Percentiles rank a stretch among this genome's conserved stretches.
phyloP scores from a whole-genome alignment of 53 echinoderm and acorn worm species.

The Echinarachnius parma region DNA sequence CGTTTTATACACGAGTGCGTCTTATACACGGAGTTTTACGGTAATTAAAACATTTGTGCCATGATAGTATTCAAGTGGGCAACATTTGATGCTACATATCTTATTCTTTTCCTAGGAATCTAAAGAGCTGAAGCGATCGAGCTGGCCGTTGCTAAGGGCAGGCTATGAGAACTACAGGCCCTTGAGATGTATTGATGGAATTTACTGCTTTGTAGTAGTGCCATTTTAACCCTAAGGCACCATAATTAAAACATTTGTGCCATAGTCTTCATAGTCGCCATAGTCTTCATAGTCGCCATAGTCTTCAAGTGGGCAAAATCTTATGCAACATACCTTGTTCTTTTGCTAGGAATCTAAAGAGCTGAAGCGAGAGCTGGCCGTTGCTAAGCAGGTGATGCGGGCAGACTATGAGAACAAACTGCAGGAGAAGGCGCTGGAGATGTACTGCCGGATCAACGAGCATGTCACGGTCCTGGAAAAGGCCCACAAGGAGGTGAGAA shows the following conservation, averaged over 20 bases:
- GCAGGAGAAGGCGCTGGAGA: constrained; percentile 90
- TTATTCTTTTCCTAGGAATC: constrained; percentile 64
- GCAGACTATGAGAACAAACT: constrained; percentile 96
- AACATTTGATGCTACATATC: no score
- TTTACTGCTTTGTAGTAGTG: no score
- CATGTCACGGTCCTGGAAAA: constrained; percentile 81
- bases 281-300: no score
- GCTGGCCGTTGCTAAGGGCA: constrained; percentile 76
- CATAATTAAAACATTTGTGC: no score
- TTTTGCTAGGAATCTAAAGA: constrained; percentile 77
- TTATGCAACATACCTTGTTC: no score
- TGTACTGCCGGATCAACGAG: constrained; percentile 94
- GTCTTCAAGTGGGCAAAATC: no score
- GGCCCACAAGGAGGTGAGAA: constrained; percentile 74
- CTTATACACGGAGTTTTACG: no score
- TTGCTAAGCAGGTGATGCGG: constrained; percentile 89
- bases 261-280: no score
- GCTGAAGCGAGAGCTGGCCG: constrained; percentile 81
- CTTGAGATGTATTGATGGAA: constrained; percentile 88
- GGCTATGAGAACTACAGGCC: constrained; percentile 96
- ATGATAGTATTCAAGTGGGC: no score
- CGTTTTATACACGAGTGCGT: no score
- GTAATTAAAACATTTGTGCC: no score
- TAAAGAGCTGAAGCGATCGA: constrained; percentile 83
- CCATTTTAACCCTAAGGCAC: no score